A percentile compares a stretch with the other conserved stretches of the same genome.
Conservation (phyloP, 1,140 invertebrate species). For the Zaprionus kolodkinae region DNA sequence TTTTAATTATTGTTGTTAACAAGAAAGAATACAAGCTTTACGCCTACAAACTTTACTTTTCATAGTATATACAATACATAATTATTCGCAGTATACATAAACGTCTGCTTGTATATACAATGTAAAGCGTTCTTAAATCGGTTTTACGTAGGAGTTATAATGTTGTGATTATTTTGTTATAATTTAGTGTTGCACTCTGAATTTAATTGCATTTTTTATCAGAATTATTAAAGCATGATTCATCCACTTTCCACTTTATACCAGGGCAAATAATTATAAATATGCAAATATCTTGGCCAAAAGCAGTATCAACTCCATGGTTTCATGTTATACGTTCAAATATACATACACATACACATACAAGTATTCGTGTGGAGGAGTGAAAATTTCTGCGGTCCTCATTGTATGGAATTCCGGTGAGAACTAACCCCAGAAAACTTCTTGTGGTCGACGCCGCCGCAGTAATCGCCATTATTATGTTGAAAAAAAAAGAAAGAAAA, state of each 20-base stretch:
- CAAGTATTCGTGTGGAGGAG: neutral
- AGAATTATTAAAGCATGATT: neutral
- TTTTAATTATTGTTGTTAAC: neutral
- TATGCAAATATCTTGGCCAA: neutral
- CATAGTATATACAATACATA: neutral
- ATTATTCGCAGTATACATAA: neutral
- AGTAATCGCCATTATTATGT: neutral
- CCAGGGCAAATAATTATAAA: too few relatives aligned
- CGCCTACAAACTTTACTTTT: too few relatives aligned
- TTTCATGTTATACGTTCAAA: neutral
- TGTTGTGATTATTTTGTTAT: too few relatives aligned
- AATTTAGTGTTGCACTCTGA: neutral
- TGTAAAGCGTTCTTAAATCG: too few relatives aligned
- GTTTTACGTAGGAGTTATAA: too few relatives aligned
- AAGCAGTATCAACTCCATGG: neutral
- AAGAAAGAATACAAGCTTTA: too few relatives aligned
- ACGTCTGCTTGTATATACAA: neutral
- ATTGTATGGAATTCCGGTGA: neutral
- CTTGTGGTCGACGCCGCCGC: constrained; percentile 3
- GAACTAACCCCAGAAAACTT: constrained; percentile 2
- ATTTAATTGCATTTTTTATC: neutral
- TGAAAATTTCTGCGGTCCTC: neutral
- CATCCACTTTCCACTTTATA: neutral
- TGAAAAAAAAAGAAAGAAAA: neutral
- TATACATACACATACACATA: neutral